A percentile compares a stretch with the other conserved stretches of the same genome.
Evolutionary conservation across 2,888 invertebrate species (phyloP).

Genomic region (Apamea sordens): DNA sequence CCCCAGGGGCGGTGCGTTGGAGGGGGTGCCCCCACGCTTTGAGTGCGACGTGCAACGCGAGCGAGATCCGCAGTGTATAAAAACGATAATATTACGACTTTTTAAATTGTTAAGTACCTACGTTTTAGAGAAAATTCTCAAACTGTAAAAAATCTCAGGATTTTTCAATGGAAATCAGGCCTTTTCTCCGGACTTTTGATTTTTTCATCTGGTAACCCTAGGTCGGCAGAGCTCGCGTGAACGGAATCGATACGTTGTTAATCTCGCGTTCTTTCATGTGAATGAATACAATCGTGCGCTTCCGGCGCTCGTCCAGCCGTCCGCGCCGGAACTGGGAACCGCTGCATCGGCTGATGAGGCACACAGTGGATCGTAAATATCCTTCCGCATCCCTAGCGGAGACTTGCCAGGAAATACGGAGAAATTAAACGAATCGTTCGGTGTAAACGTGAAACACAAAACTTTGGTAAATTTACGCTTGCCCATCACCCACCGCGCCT

Average conservation of each 20-base stretch:
- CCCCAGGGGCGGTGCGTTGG: too few species aligned
- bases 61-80: too few species aligned
- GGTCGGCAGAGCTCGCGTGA: neutral
- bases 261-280: slow-evolving; percentile 15
- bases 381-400: neutral
- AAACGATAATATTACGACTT: too few species aligned
- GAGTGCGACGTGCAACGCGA: too few species aligned
- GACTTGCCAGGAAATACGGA: slow-evolving; percentile 19
- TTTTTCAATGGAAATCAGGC: too few species aligned
- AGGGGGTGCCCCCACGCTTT: too few species aligned
- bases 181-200: too few species aligned
- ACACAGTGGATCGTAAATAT: slow-evolving; percentile 22
- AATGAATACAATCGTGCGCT: slow-evolving; percentile 24
- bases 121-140: too few species aligned
- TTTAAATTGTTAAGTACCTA: too few species aligned
- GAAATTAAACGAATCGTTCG: slow-evolving; percentile 5
- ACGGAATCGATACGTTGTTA: slow-evolving; percentile 29
- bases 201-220: too few species aligned
- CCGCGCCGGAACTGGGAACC: slow-evolving; percentile 17
- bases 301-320: slow-evolving; percentile 15
- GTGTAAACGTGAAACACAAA: neutral
- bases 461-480: neutral
- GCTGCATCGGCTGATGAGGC: slow-evolving; percentile 56
- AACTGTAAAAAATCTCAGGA: too few species aligned
- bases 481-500: neutral